Evolutionary conservation across 2,797 vertebrate species (phyloP).

Genomic region (Enteromius argenteus): DNA sequence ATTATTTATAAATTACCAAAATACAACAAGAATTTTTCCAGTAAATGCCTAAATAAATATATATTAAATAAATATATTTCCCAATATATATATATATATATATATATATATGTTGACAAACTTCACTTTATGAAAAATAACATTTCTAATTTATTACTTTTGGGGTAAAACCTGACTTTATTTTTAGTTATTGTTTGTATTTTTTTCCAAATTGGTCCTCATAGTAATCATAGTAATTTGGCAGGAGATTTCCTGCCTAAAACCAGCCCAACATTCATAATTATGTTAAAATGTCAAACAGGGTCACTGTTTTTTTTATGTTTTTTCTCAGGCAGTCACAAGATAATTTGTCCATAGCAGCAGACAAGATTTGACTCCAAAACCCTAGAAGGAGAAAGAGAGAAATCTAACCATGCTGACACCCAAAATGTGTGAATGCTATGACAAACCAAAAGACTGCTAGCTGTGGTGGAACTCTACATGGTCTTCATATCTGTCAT

Average conservation of each 20-base stretch:
- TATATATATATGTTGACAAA: not conserved
- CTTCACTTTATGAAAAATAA: not conserved
- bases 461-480: not conserved
- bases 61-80: no score
- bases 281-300: not conserved
- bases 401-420: not conserved
- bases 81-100: no score
- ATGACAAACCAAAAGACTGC: not conserved
- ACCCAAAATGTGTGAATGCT: not conserved
- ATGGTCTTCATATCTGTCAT: slow-evolving; percentile 22
- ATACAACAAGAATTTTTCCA: no score
- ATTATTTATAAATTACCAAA: no score
- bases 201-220: not conserved
- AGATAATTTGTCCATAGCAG: not conserved
- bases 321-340: not conserved
- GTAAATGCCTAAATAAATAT: not conserved
- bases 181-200: no score
- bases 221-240: not conserved
- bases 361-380: slow-evolving; percentile 13
- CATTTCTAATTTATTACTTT: not conserved
- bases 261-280: not conserved
- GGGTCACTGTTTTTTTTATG: not conserved
- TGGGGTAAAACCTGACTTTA: not conserved
- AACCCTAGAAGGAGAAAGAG: slow-evolving; percentile 2
- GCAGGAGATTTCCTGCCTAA: not conserved